Percentiles rank a stretch among this genome's conserved stretches.
Conservation (phyloP, 2,113 vertebrate species). For the Onychostoma macrolepis region DNA sequence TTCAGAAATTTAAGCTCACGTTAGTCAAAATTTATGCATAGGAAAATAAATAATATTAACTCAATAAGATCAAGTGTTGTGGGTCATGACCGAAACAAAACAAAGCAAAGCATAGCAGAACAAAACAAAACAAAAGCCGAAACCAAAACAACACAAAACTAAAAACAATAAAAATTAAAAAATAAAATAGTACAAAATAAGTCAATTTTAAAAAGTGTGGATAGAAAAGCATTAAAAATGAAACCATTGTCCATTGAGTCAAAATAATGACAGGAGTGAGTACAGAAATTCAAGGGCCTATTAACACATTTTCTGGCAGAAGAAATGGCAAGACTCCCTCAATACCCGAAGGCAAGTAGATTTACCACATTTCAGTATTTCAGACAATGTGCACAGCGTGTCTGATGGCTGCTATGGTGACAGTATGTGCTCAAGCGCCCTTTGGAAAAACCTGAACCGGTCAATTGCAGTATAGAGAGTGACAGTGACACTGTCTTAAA, state of each 20-base stretch:
- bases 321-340: background rate
- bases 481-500: conserved; percentile 11
- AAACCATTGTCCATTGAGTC: background rate
- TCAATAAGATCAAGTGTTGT: background rate
- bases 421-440: conserved; percentile 1
- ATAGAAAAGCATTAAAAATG: background rate
- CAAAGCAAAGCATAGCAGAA: background rate
- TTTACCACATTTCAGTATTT: conserved; percentile 24
- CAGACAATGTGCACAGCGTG: background rate
- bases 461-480: conserved; percentile 1
- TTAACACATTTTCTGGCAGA: conserved; percentile 4
- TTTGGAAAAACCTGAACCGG: conserved; percentile 20
- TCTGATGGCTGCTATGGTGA: conserved; percentile 38
- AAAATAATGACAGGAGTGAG: background rate
- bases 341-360: background rate
- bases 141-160: background rate
- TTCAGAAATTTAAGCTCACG: background rate
- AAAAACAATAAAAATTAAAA: background rate
- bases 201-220: background rate
- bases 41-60: background rate
- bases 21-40: background rate
- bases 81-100: background rate
- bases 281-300: background rate
- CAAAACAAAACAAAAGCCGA: background rate
- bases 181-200: background rate